Evolutionary conservation across 2,888 invertebrate genomes (phyloP).

Genomic region (Sphecodes monilicornis): DNA sequence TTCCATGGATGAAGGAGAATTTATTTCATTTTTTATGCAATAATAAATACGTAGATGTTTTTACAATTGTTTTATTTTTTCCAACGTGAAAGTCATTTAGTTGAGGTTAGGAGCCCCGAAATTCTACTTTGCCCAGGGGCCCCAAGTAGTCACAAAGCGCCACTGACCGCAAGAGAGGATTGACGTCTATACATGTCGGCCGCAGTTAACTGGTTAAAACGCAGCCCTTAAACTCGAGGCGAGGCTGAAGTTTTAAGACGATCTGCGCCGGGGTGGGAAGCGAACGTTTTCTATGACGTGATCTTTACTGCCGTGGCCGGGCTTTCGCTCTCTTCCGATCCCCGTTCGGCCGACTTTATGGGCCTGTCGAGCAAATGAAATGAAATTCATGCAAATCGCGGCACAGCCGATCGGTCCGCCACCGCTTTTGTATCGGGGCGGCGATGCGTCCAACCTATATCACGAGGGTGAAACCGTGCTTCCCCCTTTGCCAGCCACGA

Average conservation of each 20-base stretch:
- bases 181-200: too few species aligned
- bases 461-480: conserved; percentile 67
- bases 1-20: too few species aligned
- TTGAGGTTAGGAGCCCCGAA: too few species aligned
- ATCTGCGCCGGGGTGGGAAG: not conserved
- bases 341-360: conserved; percentile 67
- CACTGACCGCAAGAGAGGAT: too few species aligned
- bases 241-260: conserved; percentile 20
- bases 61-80: too few species aligned
- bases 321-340: conserved; percentile 18
- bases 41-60: too few species aligned
- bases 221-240: conserved; percentile 16
- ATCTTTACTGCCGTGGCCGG: conserved; percentile 51
- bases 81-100: too few species aligned
- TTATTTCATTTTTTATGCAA: too few species aligned
- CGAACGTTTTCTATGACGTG: conserved; percentile 35
- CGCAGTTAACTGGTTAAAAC: conserved; percentile 25
- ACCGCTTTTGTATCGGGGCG: conserved; percentile 79
- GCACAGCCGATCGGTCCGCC: conserved; percentile 53
- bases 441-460: conserved; percentile 78
- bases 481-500: conserved; percentile 50
- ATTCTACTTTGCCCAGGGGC: too few species aligned
- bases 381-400: conserved; percentile 82
- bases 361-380: conserved; percentile 78
- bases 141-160: too few species aligned